These are phyloP conservation scores for Delphinapterus leucas DNA, from an alignment of 2,113 vertebrate species.

Conservation along the genomic window DNA sequence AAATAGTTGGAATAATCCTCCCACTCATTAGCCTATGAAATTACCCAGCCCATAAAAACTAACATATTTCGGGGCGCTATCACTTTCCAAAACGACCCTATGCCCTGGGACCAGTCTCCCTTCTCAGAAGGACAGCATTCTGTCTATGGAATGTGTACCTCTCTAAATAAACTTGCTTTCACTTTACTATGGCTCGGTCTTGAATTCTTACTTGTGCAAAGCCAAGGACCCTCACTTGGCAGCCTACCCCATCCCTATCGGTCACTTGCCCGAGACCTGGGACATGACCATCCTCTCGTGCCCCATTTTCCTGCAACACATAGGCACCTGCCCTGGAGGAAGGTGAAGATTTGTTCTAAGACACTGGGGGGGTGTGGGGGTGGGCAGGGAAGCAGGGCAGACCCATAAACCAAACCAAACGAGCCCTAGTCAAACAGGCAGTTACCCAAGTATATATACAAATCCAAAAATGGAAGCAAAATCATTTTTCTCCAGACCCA, in stretches of 20 bases:
- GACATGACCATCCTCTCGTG: too few relatives aligned
- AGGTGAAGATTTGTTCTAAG: background rate
- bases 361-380: rapidly evolving
- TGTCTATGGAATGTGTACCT: background rate
- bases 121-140: background rate
- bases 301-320: background rate
- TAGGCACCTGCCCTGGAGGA: background rate
- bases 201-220: background rate
- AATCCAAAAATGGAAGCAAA: background rate
- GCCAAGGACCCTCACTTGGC: background rate
- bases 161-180: background rate
- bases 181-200: background rate
- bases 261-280: background rate
- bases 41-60: background rate
- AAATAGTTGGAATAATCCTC: background rate
- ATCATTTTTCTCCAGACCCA: background rate
- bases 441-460: background rate
- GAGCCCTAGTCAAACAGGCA: background rate
- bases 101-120: background rate
- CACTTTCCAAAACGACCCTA: background rate
- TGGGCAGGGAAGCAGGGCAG: background rate
- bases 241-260: background rate
- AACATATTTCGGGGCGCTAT: background rate
- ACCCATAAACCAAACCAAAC: background rate
- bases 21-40: background rate